Evolutionary conservation across 2,888 invertebrate genomes (phyloP), one percentile per base, ranked within the genome.

Genomic region (Scelioninae gen. 1): DNA sequence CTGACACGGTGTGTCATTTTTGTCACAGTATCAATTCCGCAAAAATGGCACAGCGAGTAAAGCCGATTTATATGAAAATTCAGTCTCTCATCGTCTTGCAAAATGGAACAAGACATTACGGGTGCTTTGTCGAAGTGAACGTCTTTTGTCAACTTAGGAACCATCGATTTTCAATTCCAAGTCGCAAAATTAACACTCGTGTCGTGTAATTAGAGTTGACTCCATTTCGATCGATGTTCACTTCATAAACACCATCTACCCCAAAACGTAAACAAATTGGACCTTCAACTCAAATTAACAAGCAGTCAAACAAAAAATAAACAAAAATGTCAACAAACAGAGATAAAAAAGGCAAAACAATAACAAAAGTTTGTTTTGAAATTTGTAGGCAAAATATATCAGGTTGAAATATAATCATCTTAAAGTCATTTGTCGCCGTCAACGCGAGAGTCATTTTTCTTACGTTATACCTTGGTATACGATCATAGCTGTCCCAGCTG

Each of bases 401-500:
- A 51, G 40, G 49, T 58, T 49, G 47, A 60, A 72, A 15, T 5
- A 53, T 45, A 53, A 72, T 72, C 55, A 53, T 60, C 53, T 58
- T 38, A 62, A 66, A 68, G 38, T 62, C 62, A 71, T 79, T 66
- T 74, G 43, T 79, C 29, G 11, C n/a, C 23, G 60, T 47, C 49
- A 65, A 76, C 23, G 49, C 34, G 29, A n/a, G 29, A 10, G 56
- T 77, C 72, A 72, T 82, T 77, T 66, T 75, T 75, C 68, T 78
- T 40, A 15, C 58, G 58, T 45, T 69, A 43, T 95, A 97, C 97
- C 97, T 97, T 88, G 97, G 97, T 93, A 97, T 97, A 92, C 94
- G 95, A 92, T 97, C 97, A 93, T 97, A 97, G 93, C 97, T 97
- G 93, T 97, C 97, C 97, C 97, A 97, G 92, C 96, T 96, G 84